Conservation (phyloP, 1,140 invertebrate species). For the Tribolium castaneum region DNA sequence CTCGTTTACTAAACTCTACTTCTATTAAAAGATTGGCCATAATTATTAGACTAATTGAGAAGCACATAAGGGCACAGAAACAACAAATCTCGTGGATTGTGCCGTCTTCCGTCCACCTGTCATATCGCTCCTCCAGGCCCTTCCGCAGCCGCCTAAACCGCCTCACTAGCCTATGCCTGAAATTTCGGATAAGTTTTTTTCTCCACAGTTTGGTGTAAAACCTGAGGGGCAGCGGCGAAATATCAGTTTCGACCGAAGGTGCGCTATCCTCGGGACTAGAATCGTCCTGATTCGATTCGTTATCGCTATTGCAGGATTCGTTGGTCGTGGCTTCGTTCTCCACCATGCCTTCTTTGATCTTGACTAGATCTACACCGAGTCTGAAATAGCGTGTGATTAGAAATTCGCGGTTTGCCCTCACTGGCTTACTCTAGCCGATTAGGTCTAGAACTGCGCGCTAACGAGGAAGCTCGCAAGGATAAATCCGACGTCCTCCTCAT, state of each 20-base stretch:
- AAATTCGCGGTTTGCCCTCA: slow-evolving; percentile 15
- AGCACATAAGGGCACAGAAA: slow-evolving; percentile 59
- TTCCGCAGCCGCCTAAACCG: slow-evolving; percentile 36
- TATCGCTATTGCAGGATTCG: slow-evolving; percentile 31
- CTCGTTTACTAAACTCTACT: slow-evolving; percentile 53
- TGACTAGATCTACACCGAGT: slow-evolving; percentile 58
- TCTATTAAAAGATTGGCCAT: slow-evolving; percentile 58
- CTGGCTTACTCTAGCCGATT: slow-evolving; percentile 60
- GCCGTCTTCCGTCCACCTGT: slow-evolving; percentile 49
- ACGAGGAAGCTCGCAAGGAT: slow-evolving; percentile 50
- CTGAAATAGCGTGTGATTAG: slow-evolving; percentile 48
- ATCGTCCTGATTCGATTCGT: slow-evolving; percentile 33
- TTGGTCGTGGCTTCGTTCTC: slow-evolving; percentile 43
- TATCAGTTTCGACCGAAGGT: background rate
- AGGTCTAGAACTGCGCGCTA: slow-evolving; percentile 53
- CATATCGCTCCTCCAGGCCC: slow-evolving; percentile 47
- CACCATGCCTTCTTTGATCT: slow-evolving; percentile 59
- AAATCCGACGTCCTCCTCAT: slow-evolving; percentile 59
- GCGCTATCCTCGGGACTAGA: slow-evolving; percentile 27
- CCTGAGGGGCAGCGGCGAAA: background rate
- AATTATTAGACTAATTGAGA: slow-evolving; percentile 57
- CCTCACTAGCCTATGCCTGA: slow-evolving; percentile 51
- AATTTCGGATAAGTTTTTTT: background rate
- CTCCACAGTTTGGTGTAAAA: background rate
- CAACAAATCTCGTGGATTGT: slow-evolving; percentile 55